Base-by-base conservation (phyloP, 2,113 vertebrate genomes). In the Coregonus clupeaformis region DNA sequence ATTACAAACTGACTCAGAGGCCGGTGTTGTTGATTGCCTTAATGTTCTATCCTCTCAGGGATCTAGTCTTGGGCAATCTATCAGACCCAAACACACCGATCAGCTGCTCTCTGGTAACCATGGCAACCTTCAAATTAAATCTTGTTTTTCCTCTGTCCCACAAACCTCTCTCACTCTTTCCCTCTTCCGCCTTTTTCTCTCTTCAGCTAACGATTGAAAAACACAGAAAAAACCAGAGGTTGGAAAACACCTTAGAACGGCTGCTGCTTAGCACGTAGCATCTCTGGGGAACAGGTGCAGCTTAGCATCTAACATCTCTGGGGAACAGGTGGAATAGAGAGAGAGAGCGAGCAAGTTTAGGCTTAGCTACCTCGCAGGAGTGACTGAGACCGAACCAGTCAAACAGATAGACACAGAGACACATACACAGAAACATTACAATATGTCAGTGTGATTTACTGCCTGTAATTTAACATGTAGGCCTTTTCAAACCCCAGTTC, bases 291-390 rank as follows among this genome's bases (percentile, higher is more conserved):
- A 36, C 4, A 80, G 32, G 47, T 25, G 80, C 87, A 76, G 84
- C 81, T 73, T 82, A 83, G 84, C 81, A 80, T 77, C 80, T 68
- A 78, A 79, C 83, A 76, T 82, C 84, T 84, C 74, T 52, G 29
- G 85, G 84, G 83, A 86, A 47, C 3, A 80, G n/a, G 49, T 24
- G 62, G 47, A 69, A 73, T 65, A 32, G 36, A 52, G 18, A 14
- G 16, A 52, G 49, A 52, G 49, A 52, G 49, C 5, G 16, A 52
- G 49, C 3, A 3, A 52, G 49, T 14, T 14, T 52, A 52, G 49
- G 49, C 49, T 18, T 52, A 18, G 49, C 12, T 16, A 18, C 49
- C 49, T 52, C 2, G 49, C 16, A 52, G 49, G 16, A 16, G 49
- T 18, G 49, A 16, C 11, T 49, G 47, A 49, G 47, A 49, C 14